Evolutionary conservation across 2,888 invertebrate species (phyloP).

Genomic region (Euspilapteryx auroguttella): DNA sequence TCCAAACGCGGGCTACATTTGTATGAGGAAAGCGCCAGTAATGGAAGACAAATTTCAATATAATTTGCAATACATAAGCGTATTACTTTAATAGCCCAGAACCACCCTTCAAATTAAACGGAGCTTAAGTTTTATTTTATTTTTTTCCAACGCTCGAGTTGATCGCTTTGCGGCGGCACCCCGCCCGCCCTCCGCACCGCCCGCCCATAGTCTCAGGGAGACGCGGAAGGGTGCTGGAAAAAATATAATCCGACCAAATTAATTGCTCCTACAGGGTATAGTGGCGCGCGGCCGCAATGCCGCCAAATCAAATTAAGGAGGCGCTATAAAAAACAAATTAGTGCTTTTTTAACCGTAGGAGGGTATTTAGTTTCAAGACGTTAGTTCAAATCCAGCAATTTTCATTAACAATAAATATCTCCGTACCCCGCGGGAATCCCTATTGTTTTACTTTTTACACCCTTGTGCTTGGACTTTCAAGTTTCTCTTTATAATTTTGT

Average conservation of each 20-base stretch:
- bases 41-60: constrained; percentile 64
- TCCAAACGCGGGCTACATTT: constrained; percentile 61
- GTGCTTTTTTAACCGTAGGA: constrained; percentile 61
- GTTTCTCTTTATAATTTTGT: constrained; percentile 59
- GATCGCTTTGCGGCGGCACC: constrained; percentile 36
- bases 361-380: constrained; percentile 63
- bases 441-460: constrained; percentile 63
- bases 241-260: constrained; percentile 61
- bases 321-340: constrained; percentile 64
- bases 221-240: constrained; percentile 17
- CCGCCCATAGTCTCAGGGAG: no score
- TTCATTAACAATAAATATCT: constrained; percentile 65
- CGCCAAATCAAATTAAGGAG: constrained; percentile 63
- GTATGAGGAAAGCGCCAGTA: constrained; percentile 60
- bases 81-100: constrained; percentile 64
- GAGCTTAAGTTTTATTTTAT: constrained; percentile 62
- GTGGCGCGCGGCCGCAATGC: constrained; percentile 51
- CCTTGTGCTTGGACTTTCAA: constrained; percentile 47
- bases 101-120: constrained; percentile 64
- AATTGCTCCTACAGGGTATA: constrained; percentile 58
- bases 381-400: constrained; percentile 61
- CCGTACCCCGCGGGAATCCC: constrained; percentile 52
- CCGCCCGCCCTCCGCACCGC: no score
- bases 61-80: constrained; percentile 65
- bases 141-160: constrained; percentile 43